These are phyloP conservation scores for Thymallus thymallus DNA, from an alignment of 2,113 vertebrate genomes.

Conservation along the genomic window DNA sequence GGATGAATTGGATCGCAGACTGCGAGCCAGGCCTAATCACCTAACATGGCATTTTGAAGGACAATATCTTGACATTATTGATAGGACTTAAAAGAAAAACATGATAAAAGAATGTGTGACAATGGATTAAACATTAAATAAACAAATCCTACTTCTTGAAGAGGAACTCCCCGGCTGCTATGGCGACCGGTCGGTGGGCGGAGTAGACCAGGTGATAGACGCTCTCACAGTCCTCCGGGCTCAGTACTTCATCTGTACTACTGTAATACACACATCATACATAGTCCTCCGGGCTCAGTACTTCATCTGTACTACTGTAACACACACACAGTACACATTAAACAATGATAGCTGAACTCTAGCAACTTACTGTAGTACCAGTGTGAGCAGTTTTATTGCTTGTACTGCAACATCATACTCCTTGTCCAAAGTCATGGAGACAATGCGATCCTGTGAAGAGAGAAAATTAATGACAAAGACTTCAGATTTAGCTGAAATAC, in stretches of 20 bases:
- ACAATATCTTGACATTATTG: no score
- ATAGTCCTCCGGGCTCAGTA: constrained; percentile 39
- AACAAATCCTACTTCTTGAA: constrained; percentile 89
- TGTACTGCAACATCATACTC: constrained; percentile 99
- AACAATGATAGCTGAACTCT: not conserved
- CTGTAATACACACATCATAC: constrained; percentile 45
- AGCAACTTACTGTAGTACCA: constrained; percentile 94
- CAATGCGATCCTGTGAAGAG: constrained; percentile 87
- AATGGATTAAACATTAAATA: no score
- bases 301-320: constrained; percentile 91
- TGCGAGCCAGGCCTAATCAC: no score
- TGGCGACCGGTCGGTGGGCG: constrained; percentile 93
- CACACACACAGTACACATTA: not conserved
- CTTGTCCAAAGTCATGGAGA: constrained; percentile 99
- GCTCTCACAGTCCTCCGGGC: constrained; percentile 85
- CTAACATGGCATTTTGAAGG: no score
- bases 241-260: constrained; percentile 87
- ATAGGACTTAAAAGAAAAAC: no score
- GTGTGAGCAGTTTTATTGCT: constrained; percentile 98
- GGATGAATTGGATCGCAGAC: no score
- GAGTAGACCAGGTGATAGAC: constrained; percentile 99
- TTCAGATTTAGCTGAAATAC: no score
- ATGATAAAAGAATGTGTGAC: no score
- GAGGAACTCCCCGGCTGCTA: constrained; percentile 97
- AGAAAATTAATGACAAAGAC: no score